A percentile compares a stretch with the other conserved stretches of the same genome.
These are phyloP conservation scores for Lophura nycthemera DNA, from an alignment of 2,113 vertebrate genomes.

Conservation along the genomic window DNA sequence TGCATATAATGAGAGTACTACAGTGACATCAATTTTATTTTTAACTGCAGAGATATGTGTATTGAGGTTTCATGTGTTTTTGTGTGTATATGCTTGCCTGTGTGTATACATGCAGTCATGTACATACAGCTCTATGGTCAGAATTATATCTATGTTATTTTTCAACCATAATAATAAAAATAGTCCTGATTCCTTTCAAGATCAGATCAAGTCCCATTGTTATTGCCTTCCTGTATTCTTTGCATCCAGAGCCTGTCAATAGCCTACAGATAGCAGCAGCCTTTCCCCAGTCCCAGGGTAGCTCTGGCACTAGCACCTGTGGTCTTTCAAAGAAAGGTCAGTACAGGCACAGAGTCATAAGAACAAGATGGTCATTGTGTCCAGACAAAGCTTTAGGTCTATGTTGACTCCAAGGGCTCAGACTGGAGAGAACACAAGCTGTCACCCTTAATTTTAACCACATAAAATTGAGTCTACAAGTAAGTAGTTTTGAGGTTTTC, in stretches of 20 bases:
- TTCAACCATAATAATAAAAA: neutral
- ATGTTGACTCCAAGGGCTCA: neutral
- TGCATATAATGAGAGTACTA: neutral
- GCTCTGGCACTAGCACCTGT: neutral
- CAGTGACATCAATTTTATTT: neutral
- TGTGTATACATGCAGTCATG: neutral
- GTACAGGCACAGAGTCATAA: neutral
- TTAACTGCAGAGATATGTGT: neutral
- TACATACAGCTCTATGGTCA: neutral
- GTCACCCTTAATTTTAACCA: neutral
- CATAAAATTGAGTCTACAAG: neutral
- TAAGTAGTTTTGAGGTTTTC: neutral
- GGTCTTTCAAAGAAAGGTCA: neutral
- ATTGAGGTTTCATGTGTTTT: neutral
- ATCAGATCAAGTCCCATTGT: neutral
- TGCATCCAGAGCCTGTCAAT: neutral
- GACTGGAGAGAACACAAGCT: neutral
- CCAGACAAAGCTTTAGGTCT: neutral
- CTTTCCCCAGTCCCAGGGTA: neutral
- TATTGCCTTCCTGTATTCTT: neutral
- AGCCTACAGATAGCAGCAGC: neutral
- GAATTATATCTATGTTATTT: accelerated
- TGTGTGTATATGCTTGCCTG: neutral
- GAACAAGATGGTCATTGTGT: accelerated
- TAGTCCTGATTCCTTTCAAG: neutral